Base-by-base conservation (phyloP, 2,113 vertebrate species). In the Stomatorhinus ivindoensis region DNA sequence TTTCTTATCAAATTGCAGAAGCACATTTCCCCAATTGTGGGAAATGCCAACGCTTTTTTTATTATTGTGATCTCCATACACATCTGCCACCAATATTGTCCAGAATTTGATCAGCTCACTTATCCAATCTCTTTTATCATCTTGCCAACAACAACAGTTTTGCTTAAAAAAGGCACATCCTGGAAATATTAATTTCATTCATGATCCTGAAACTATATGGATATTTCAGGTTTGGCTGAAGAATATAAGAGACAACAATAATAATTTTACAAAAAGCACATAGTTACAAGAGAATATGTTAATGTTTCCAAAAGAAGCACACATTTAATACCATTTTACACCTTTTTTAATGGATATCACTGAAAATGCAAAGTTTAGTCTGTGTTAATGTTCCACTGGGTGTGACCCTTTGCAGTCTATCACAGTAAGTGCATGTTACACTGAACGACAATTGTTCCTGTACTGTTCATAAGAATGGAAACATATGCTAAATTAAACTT, bases 11-110 rank as follows among this genome's bases (percentile, higher is more conserved):
- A 97, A 95, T 95, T 95, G 94, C 93, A 96, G 96, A 96, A 95
- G 95, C 95, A 94, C 94, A 94, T 93, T 95, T 94, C 91, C 94
- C 93, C 95, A 95, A 96, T 94, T 93, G 94, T 95, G 97, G 97
- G 96, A 97, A 97, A 97, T 96, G 96, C 96, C 97, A 96, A 96
- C 92, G 93, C 94, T 93, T 96, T 97, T 94, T 93, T 93, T 96
- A 97, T 94, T 93, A 93, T 92, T 95, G 95, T 95, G 94, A 95
- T 95, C 93, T 94, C 93, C 91, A 92, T 91, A 93, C 96, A 96
- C 97, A 98, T 97, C 97, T 98, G 97, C 96, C 96, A 94, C 95
- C 94, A 97, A 97, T 96, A 96, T 95, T 93, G 93, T 94, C 94
- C 91, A 92, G 96, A 97, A 96, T 96, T 96, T 96, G 97, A 96